A percentile compares a stretch with the other conserved stretches of the same genome.
These are phyloP conservation scores for Pseudorectes ferrugineus DNA, from an alignment of 2,113 vertebrate species.

Conservation along the genomic window DNA sequence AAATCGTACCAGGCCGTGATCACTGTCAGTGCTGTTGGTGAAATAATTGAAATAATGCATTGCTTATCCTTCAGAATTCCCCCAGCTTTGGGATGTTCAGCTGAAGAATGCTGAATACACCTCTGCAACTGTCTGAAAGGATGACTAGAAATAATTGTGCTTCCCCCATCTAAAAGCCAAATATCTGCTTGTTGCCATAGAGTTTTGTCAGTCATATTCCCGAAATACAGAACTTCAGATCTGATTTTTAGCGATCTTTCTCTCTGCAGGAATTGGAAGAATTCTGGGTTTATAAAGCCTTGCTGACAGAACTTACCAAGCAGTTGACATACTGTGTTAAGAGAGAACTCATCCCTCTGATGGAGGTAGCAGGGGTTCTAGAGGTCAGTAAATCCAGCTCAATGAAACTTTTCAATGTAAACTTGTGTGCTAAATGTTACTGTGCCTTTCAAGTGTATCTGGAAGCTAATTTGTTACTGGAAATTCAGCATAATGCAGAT, in stretches of 20 bases:
- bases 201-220: background rate
- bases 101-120: background rate
- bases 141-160: background rate
- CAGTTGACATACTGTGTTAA: conserved; percentile 90
- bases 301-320: conserved; percentile 85
- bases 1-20: background rate
- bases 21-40: background rate
- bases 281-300: conserved; percentile 90
- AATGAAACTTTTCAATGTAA: background rate
- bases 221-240: background rate
- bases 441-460: background rate
- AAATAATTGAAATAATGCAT: background rate
- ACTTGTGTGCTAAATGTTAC: background rate
- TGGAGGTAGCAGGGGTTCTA: conserved; percentile 92
- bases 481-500: background rate
- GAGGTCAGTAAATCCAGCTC: conserved; percentile 76
- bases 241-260: background rate
- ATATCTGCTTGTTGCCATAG: background rate
- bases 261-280: conserved; percentile 88
- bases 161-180: background rate
- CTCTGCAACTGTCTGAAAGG: background rate
- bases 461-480: background rate
- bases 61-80: background rate
- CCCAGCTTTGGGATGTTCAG: background rate
- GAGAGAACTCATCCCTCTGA: conserved; percentile 89